Conservation (phyloP, 2,888 invertebrate genomes). For the Agapostemon virescens region DNA sequence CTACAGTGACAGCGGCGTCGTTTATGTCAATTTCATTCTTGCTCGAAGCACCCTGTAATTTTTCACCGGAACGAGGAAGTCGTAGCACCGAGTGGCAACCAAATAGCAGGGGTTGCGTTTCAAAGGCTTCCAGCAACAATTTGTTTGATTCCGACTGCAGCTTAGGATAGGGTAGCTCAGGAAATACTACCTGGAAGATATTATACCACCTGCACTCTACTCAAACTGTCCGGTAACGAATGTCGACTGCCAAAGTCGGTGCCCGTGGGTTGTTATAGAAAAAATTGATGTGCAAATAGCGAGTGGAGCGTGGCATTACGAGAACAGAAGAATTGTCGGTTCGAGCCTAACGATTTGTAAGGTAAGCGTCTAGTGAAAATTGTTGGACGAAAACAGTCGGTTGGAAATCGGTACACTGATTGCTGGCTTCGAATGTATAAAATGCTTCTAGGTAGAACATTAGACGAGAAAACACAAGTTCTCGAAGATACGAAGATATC, state of each 20-base stretch:
- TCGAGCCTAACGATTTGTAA: background rate
- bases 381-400: background rate
- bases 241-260: background rate
- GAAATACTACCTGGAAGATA: background rate
- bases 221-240: background rate
- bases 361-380: background rate
- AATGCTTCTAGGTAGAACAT: background rate
- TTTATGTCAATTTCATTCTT: slow-evolving; percentile 9
- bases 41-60: background rate
- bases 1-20: background rate
- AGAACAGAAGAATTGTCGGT: background rate
- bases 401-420: background rate
- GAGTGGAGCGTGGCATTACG: background rate
- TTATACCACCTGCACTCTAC: background rate
- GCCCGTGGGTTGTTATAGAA: background rate
- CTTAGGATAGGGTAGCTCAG: background rate
- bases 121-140: background rate
- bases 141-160: background rate
- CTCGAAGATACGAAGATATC: background rate
- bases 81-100: background rate
- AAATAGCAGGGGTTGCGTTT: slow-evolving; percentile 5
- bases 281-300: background rate
- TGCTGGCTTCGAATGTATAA: background rate
- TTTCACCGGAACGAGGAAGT: background rate
- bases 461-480: background rate